Evolutionary conservation across 1,140 invertebrate genomes (phyloP).

Genomic region (Parapsyche elsis): DNA sequence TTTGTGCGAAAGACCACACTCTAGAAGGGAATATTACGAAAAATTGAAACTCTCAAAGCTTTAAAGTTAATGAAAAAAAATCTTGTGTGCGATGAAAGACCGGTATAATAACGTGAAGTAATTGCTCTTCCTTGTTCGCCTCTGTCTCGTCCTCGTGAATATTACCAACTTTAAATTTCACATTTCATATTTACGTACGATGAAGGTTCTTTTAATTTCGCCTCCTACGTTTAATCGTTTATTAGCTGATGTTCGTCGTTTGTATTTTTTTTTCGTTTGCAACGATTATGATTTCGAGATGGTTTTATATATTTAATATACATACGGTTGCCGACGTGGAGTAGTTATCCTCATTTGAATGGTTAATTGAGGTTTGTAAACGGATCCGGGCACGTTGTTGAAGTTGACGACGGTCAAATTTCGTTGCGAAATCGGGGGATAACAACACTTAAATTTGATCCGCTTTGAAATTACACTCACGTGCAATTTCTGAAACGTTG

Average conservation of each 20-base stretch:
- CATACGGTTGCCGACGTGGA: no score
- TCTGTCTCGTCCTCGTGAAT: slow-evolving; percentile 6
- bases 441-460: slow-evolving; percentile 8
- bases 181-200: no score
- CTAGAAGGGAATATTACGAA: slow-evolving; percentile 1
- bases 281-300: no score
- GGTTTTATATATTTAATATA: no score
- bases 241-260: no score
- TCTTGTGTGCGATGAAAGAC: background rate
- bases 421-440: background rate
- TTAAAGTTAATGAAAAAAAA: slow-evolving; percentile 32
- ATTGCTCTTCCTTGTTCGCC: slow-evolving; percentile 21
- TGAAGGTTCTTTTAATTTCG: no score
- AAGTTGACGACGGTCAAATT: slow-evolving; percentile 23
- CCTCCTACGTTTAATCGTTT: no score
- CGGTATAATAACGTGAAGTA: slow-evolving; percentile 9
- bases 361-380: slow-evolving; percentile 21
- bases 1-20: background rate
- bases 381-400: slow-evolving; percentile 10
- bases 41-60: slow-evolving; percentile 36
- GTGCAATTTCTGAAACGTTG: no score
- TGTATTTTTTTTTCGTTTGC: no score
- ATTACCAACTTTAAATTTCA: background rate
- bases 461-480: background rate
- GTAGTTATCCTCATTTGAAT: slow-evolving; percentile 23